Evolutionary conservation across 37 sponge, comb jelly and placozoan species (phyloP).

Genomic region (Eunapius fragilis): DNA sequence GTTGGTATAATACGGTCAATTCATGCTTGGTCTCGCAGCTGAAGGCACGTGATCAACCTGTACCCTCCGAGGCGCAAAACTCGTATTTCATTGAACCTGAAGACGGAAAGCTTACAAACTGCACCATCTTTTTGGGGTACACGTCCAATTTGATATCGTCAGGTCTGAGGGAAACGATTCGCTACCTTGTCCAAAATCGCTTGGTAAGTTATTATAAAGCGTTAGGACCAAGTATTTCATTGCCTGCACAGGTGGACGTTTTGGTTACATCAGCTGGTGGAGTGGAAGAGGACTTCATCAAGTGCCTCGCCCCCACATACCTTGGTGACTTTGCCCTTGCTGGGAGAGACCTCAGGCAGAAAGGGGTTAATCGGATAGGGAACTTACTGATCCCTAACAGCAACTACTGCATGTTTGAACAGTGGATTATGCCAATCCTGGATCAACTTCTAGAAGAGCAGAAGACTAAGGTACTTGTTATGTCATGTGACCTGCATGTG

Average conservation of each 20-base stretch:
- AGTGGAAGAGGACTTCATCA: conserved; percentile 97
- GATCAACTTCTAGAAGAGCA: conserved; percentile 87
- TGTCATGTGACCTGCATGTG: background rate
- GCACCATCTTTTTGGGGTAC: conserved; percentile 98
- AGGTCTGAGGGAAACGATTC: conserved; percentile 84
- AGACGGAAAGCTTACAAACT: conserved; percentile 77
- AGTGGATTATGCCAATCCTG: conserved; percentile 92
- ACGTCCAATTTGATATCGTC: conserved; percentile 96
- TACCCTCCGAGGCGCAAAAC: conserved; percentile 53
- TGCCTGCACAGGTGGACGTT: conserved; percentile 78
- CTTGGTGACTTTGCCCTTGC: conserved; percentile 88
- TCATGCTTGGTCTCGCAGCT: conserved; percentile 38
- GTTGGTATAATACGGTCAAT: background rate
- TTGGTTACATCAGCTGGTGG: conserved; percentile 97
- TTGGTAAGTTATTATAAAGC: conserved; percentile 68
- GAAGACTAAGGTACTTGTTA: conserved; percentile 62
- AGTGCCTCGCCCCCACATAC: conserved; percentile 90
- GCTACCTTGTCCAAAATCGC: conserved; percentile 90
- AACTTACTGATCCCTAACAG: conserved; percentile 94
- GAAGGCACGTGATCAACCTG: conserved; percentile 43
- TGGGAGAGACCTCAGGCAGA: conserved; percentile 76
- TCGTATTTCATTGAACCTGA: conserved; percentile 39
- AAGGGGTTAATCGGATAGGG: conserved; percentile 95
- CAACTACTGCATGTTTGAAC: conserved; percentile 96
- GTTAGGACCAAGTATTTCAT: background rate